A percentile compares a stretch with the other conserved stretches of the same genome.
phyloP scores from a whole-genome alignment of 2,888 invertebrate species.

The Eremobia ochroleuca region DNA sequence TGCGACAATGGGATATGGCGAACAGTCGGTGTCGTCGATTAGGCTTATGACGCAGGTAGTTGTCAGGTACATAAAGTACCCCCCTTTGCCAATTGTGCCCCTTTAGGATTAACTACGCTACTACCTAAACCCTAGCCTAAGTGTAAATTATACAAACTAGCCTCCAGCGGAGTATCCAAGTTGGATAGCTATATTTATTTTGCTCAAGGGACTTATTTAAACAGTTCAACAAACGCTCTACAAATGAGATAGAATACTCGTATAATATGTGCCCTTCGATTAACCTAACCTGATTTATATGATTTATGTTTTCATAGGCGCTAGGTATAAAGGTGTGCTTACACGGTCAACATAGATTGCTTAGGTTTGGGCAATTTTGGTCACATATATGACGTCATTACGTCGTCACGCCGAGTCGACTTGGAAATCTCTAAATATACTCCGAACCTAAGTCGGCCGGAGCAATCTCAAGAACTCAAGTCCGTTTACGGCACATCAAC shows the following conservation, averaged over 20 bases:
- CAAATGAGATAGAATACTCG: neutral
- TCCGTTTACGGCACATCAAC: no score
- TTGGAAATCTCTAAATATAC: neutral
- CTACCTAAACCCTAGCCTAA: neutral
- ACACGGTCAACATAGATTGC: neutral
- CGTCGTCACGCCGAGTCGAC: neutral
- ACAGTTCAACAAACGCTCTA: conserved; percentile 17
- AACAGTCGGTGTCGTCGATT: no score
- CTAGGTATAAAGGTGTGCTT: neutral
- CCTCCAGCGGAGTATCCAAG: conserved; percentile 1
- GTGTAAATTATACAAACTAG: conserved; percentile 30
- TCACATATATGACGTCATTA: neutral
- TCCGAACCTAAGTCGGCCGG: neutral
- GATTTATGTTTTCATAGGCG: conserved; percentile 26
- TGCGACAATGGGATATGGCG: no score
- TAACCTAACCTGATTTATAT: conserved; percentile 20
- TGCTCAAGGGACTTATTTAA: conserved; percentile 4
- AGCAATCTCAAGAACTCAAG: neutral
- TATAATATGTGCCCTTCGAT: conserved; percentile 23
- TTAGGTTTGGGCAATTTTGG: neutral
- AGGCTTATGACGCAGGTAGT: no score
- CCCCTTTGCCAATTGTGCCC: neutral
- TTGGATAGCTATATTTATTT: conserved; percentile 23
- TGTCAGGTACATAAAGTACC: no score
- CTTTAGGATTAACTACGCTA: neutral